Base-by-base conservation (phyloP, 2,113 vertebrate genomes). In the Eurypyga helias region DNA sequence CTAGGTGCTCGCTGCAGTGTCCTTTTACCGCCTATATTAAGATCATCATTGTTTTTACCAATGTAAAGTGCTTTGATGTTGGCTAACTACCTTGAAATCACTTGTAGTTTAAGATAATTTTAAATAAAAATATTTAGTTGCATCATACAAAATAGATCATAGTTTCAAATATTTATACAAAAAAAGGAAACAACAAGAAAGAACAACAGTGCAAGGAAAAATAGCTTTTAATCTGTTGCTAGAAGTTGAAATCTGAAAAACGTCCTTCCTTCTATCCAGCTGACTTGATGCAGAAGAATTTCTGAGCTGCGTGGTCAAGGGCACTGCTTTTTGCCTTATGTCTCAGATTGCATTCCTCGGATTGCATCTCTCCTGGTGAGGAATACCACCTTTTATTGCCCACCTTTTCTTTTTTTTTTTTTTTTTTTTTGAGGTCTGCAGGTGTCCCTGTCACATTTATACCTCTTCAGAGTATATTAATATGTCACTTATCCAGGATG, bases 351-450 rank as follows among this genome's bases (percentile, higher is more conserved):
- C 26, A 34, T 73, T 77, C 1, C 25, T 29, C 8, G 49, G 21
- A 51, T 77, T 72, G 20, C 13, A 67, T 34, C 11, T 11, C 70
- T 86, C 24, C 43, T 64, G 36, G 20, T 81, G 15, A 76, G 25
- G 26, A 82, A 69, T 81, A 16, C 2, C 8, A 46, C 9, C 12
- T 86, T 70, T 62, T 43, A 34, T 5, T 7, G 6, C 11, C 16
- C 25, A 7, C 26, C 2, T 43, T 10, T 1, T 26, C 9, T 29
- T 14, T 23, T 2, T 3, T 17, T 15, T 17, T 25, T 4, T 5
- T 33, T 12, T n/a, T 41, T 23, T 11, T 38, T 46, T 54, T 4
- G 0, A 13, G 13, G 4, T 58, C 31, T 78, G 11, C 5, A 21
- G 36, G 19, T 2, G 9, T 79, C 21, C 6, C 8, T 77, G 52